Percentiles rank a stretch among this genome's conserved stretches.
phyloP scores from a whole-genome alignment of 2,797 vertebrate species.

The Parauchenoglanis punctatus region DNA sequence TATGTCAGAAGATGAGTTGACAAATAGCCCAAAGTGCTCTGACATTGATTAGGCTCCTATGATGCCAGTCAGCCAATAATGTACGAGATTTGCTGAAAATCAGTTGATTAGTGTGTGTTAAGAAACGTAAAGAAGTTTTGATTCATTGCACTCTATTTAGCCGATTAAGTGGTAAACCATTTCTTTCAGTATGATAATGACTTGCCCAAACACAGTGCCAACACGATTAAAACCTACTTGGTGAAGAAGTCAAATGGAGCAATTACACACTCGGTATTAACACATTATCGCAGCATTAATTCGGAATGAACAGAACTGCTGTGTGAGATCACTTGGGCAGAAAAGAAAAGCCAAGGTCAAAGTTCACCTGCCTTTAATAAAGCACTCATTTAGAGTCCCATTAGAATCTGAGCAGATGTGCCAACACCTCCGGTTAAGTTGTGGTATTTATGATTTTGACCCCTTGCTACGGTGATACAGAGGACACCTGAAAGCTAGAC shows the following conservation, averaged over 20 bases:
- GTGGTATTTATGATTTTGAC: conserved; percentile 6
- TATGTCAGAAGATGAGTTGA: not conserved
- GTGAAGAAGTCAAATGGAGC: conserved; percentile 8
- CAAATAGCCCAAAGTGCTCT: not conserved
- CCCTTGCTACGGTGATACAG: too few species aligned
- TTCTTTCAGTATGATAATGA: conserved; percentile 4
- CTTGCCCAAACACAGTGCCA: conserved; percentile 1
- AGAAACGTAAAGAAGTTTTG: not conserved
- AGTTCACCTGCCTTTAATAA: conserved; percentile 13
- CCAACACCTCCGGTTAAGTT: not conserved
- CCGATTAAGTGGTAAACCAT: not conserved
- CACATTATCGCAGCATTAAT: conserved; percentile 1
- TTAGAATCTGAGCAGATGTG: not conserved
- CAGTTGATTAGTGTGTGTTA: not conserved
- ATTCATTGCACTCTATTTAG: not conserved
- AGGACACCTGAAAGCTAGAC: not conserved
- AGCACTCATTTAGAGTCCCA: not conserved
- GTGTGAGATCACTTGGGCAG: not conserved
- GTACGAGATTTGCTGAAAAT: not conserved
- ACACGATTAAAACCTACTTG: conserved; percentile 15
- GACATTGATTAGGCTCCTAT: not conserved
- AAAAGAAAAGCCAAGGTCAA: conserved; percentile 7
- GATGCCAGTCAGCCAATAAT: not conserved
- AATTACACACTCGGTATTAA: conserved; percentile 4
- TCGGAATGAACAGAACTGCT: not conserved